These are phyloP conservation scores for Nyctereutes procyonoides DNA, from an alignment of 2,113 vertebrate species.

Conservation along the genomic window DNA sequence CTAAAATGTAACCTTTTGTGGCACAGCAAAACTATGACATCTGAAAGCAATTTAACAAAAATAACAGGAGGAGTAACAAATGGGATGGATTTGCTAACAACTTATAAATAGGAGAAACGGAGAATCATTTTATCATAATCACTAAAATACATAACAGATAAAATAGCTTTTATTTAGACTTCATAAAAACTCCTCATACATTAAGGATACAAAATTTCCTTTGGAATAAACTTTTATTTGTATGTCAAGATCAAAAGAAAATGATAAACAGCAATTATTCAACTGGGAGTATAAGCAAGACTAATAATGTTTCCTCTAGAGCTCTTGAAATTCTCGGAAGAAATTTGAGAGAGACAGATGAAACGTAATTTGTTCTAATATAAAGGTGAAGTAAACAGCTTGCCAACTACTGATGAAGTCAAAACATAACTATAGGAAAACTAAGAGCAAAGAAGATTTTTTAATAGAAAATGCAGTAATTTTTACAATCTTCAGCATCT, in stretches of 20 bases:
- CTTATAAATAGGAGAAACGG: not conserved
- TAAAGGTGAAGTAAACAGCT: conserved; percentile 46
- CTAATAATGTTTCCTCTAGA: not conserved
- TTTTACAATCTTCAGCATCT: not conserved
- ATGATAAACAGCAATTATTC: not conserved
- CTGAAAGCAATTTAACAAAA: conserved; percentile 23
- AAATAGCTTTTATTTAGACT: not conserved
- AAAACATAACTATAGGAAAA: not conserved
- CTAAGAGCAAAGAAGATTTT: not conserved
- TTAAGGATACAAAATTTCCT: not conserved
- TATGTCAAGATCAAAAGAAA: conserved; percentile 54
- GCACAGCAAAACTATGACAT: not conserved
- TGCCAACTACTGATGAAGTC: conserved; percentile 37
- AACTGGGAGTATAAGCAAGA: not conserved
- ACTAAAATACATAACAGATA: not conserved
- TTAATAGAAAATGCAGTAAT: not conserved
- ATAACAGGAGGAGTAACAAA: not conserved
- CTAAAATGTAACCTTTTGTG: not conserved
- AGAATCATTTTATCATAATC: not conserved
- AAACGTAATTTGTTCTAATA: conserved; percentile 28
- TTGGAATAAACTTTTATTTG: conserved; percentile 1
- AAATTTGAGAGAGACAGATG: not conserved
- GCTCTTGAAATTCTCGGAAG: conserved; percentile 34
- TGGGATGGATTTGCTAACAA: not conserved
- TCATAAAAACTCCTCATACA: not conserved